Base-by-base conservation (phyloP, 2,797 vertebrate species). In the Pyrrhura leucotis region DNA sequence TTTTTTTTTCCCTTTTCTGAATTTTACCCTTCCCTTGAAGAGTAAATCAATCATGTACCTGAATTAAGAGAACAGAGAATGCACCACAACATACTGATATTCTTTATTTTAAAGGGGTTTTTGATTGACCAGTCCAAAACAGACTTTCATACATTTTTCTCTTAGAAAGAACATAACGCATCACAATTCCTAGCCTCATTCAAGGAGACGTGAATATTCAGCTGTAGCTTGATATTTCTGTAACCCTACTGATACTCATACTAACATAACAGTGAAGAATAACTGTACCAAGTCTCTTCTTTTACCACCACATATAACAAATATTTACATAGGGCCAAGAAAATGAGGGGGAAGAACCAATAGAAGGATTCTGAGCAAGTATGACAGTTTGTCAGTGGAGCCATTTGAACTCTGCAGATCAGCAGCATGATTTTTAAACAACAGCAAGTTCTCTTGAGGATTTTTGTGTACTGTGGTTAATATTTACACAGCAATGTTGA, bases 251-350 rank as follows among this genome's bases (percentile, higher is more conserved):
- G 48, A 20, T 20, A 21, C 1, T 19, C 31, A 45, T 13, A 23
- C 12, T 13, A 62, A 35, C 2, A 0, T 3, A 35, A 29, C 26
- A 53, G 26, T 8, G 9, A 59, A 40, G 12, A 72, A 4, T 2
- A 44, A 22, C 9, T 37, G 61, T 45, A 35, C 31, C 35, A 29
- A 12, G 8, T 12, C 39, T 23, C 47, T 4, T 33, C 53, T 29
- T 15, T 14, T 1, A 18, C 53, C 45, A 20, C 4, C 59, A 53
- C 35, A 18, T 7, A 28, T 1, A 21, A 18, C 18, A 63, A 42
- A 5, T 4, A 23, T 35, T 33, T 19, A 10, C 48, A 12, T 0
- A 9, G 28, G 39, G n/a, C 22, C n/a, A 35, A 37, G 77, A 14
- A 48, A 54, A 63, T 9, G 13, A 31, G 18, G 14, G 12, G 44